Evolutionary conservation across 2,888 invertebrate genomes (phyloP).

Genomic region (Sycophila texana): DNA sequence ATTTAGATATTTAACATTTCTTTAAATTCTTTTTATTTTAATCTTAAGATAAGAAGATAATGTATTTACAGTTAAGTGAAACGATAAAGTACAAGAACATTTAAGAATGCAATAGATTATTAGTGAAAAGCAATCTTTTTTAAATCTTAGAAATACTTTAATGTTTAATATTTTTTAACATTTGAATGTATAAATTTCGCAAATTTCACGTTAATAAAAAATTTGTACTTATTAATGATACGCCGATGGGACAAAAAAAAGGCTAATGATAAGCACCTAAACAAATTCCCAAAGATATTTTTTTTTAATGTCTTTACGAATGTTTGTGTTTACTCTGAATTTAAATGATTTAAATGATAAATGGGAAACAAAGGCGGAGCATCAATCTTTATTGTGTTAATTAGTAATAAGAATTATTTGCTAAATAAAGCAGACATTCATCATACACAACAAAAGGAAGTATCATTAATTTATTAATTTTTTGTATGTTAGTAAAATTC

Average conservation of each 20-base stretch:
- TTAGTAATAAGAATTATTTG: constrained; percentile 12
- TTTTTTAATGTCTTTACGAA: constrained; percentile 3
- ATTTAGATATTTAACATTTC: no score
- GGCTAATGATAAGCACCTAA: constrained; percentile 25
- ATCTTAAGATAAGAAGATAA: no score
- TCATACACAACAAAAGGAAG: background rate
- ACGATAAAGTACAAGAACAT: no score
- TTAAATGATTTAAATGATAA: constrained; percentile 16
- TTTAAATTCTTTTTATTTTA: no score
- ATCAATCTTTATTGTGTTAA: constrained; percentile 24
- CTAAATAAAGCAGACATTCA: constrained; percentile 31
- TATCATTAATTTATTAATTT: constrained; percentile 26
- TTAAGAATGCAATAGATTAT: no score
- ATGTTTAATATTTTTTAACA: no score
- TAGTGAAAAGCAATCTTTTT: no score
- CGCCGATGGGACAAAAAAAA: background rate
- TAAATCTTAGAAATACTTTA: no score
- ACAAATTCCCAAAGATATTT: constrained; percentile 13
- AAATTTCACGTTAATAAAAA: constrained; percentile 41
- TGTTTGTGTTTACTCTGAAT: constrained; percentile 2
- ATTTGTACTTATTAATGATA: background rate
- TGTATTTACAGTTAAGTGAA: no score
- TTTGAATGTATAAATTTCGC: background rate
- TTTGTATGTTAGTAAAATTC: no score
- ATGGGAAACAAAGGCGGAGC: constrained; percentile 45